Conservation (phyloP, 1,140 invertebrate genomes). For the Amyelois transitella region DNA sequence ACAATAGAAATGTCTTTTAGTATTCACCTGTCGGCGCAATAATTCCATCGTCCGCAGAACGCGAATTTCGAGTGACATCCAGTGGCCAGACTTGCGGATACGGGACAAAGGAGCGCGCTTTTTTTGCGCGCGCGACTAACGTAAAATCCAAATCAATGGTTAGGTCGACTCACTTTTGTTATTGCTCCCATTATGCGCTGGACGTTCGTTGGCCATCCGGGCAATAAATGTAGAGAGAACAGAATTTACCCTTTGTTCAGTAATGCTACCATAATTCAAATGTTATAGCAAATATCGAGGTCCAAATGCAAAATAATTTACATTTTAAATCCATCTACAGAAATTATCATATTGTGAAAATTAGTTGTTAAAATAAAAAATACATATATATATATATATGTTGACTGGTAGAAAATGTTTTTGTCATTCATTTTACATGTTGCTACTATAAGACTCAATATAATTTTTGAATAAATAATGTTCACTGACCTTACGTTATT, state of each 20-base stretch:
- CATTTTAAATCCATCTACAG: no score
- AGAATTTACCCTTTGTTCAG: neutral
- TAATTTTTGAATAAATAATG: no score
- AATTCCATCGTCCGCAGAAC: constrained; percentile 41
- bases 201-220: constrained; percentile 21
- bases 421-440: no score
- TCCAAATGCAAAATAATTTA: no score
- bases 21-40: constrained; percentile 53
- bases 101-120: constrained; percentile 57
- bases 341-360: no score
- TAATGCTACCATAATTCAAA: no score
- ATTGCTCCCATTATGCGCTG: constrained; percentile 55
- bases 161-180: constrained; percentile 62
- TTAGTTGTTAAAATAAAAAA: no score
- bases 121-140: constrained; percentile 46
- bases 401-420: no score
- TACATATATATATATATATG: no score
- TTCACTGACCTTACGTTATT: no score
- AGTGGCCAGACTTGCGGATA: constrained; percentile 49
- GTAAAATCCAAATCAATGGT: constrained; percentile 69
- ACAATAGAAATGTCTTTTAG: constrained; percentile 43
- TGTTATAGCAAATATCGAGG: no score
- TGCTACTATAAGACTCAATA: no score
- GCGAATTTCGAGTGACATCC: constrained; percentile 42
- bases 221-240: neutral